Conservation (phyloP, 2,888 invertebrate genomes). For the Vannuccia rotundouncinata region DNA sequence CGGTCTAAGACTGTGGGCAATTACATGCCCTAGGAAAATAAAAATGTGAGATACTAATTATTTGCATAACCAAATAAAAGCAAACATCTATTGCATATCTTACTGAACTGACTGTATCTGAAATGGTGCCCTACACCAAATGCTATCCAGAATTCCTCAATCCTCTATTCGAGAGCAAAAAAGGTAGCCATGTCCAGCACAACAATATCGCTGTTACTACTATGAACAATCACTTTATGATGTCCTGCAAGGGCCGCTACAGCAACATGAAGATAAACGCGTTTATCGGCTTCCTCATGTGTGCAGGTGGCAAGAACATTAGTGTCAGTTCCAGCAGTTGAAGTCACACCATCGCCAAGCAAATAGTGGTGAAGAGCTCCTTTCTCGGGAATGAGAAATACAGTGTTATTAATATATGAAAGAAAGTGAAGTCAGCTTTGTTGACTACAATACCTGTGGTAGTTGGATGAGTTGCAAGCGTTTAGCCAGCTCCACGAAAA, state of each 20-base stretch:
- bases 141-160: conserved; percentile 39
- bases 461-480: conserved; percentile 20
- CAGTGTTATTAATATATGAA: background rate
- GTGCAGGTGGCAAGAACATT: conserved; percentile 33
- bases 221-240: conserved; percentile 36
- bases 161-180: conserved; percentile 34
- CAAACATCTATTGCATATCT: background rate
- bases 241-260: conserved; percentile 30
- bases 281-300: conserved; percentile 39
- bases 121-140: conserved; percentile 37
- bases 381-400: background rate
- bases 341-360: no score
- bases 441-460: background rate
- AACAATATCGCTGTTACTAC: conserved; percentile 36
- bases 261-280: conserved; percentile 37
- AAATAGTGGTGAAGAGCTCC: conserved; percentile 33
- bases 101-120: conserved; percentile 28
- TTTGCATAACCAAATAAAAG: no score
- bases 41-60: background rate
- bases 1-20: background rate
- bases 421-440: no score
- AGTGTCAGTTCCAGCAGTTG: conserved; percentile 30
- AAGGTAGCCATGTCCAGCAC: conserved; percentile 38
- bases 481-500: conserved; percentile 36
- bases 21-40: conserved; percentile 35